A percentile compares a stretch with the other conserved stretches of the same genome.
phyloP scores from a whole-genome alignment of 35 echinoderm and acorn worm genomes.

The Heliocidaris erythrogramma region DNA sequence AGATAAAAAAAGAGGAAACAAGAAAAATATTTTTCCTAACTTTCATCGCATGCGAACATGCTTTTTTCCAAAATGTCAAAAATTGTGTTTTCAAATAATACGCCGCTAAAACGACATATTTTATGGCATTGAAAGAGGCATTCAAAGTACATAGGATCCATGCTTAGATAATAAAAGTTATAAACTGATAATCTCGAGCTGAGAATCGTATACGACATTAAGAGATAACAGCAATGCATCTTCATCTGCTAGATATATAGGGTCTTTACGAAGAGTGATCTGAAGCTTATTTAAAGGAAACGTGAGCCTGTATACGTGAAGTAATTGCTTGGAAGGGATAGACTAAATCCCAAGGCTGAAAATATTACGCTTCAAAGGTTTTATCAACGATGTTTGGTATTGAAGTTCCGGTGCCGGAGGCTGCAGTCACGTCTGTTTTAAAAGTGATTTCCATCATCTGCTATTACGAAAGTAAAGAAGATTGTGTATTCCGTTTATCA shows the following conservation, averaged over 20 bases:
- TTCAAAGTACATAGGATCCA: no score
- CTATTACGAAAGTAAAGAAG: no score
- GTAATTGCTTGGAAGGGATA: not conserved
- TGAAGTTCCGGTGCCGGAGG: not conserved
- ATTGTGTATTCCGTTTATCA: no score
- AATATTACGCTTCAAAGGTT: not conserved
- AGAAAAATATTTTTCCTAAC: no score
- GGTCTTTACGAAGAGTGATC: not conserved
- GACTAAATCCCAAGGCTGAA: not conserved
- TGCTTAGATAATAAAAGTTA: not conserved
- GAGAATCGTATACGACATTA: not conserved
- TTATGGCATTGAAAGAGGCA: no score
- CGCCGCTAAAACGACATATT: no score
- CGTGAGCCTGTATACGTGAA: not conserved
- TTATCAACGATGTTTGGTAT: not conserved
- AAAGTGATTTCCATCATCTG: not conserved
- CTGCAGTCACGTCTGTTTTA: not conserved
- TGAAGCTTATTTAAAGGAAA: not conserved
- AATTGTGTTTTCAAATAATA: no score
- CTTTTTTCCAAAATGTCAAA: no score
- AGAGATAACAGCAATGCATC: not conserved
- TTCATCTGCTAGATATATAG: not conserved
- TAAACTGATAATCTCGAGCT: not conserved
- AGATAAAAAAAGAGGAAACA: no score
- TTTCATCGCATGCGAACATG: no score